Evolutionary conservation across 2,888 invertebrate genomes (phyloP), one percentile per base, ranked within the genome.

Genomic region (Eumacrocentrus americanus): DNA sequence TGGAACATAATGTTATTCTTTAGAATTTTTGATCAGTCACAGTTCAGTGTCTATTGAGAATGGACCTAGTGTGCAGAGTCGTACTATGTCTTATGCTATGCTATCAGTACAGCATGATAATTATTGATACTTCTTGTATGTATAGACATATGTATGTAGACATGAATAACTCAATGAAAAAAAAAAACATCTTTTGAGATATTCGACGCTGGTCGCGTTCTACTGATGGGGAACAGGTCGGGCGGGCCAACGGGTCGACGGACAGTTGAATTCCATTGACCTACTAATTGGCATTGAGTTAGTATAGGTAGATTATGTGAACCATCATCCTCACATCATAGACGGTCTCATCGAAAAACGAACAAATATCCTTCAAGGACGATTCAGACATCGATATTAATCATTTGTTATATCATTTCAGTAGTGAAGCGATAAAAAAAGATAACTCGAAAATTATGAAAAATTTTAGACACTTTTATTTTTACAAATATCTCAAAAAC

Each of bases 211-310:
- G 47, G 50, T 58, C 29, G 44, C 56, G 63, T 63, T 61, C 46
- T 54, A 64, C 60, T 59, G 66, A 34, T 29, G 9, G 29, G 50
- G 62, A 63, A 65, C 64, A 57, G 58, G 60, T 59, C 60, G 66
- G 68, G 62, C 55, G 73, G 73, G 69, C 70, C 69, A 69, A 65
- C 64, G 64, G 62, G 67, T 68, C 63, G 52, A 59, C 67, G 60
- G 59, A 67, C 69, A 67, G 60, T 68, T 76, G 79, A 79, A 78
- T 78, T 73, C 61, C 74, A 79, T 79, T 79, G 77, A 78, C 79
- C 78, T 65, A 79, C 72, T 72, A 76, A 73, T 63, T 68, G 53
- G 29, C 42, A 54, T 54, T 34, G 54, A n/a, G n/a, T n/a, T n/a
- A n/a, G n/a, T n/a, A n/a, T n/a, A n/a, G n/a, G n/a, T n/a, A n/a